phyloP scores from a whole-genome alignment of 2,113 vertebrate genomes.

The Lagopus muta region DNA sequence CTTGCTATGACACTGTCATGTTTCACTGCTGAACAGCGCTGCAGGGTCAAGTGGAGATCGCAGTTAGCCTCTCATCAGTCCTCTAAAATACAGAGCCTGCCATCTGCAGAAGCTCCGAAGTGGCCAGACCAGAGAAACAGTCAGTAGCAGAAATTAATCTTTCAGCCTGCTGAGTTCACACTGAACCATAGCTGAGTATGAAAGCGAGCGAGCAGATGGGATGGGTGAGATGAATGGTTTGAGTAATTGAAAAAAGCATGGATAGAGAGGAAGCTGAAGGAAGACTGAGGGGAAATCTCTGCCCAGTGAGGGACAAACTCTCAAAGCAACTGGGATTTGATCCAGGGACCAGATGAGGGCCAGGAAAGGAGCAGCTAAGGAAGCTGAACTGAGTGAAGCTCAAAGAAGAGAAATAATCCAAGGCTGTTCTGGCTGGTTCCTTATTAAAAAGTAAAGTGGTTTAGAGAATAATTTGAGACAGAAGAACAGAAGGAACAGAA shows the following conservation, averaged over 20 bases:
- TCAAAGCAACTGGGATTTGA: conserved; percentile 60
- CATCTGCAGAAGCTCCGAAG: conserved; percentile 33
- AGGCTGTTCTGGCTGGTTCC: not conserved
- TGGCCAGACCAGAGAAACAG: conserved; percentile 60
- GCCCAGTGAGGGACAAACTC: conserved; percentile 49
- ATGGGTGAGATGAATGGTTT: conserved; percentile 59
- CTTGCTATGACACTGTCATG: not conserved
- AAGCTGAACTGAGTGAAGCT: conserved; percentile 21
- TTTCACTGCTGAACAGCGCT: not conserved
- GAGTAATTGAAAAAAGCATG: conserved; percentile 63
- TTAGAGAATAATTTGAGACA: conserved; percentile 27
- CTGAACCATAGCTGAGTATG: conserved; percentile 48
- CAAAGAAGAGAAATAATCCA: conserved; percentile 28
- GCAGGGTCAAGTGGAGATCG: conserved; percentile 4
- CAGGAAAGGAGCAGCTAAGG: conserved; percentile 66
- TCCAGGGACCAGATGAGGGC: conserved; percentile 33
- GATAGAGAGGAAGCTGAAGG: conserved; percentile 48
- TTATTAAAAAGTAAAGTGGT: not conserved
- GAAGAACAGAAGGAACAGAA: conserved; percentile 3
- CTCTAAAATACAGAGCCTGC: conserved; percentile 21
- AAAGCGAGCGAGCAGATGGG: conserved; percentile 49
- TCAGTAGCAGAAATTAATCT: conserved; percentile 61
- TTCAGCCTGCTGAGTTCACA: conserved; percentile 65
- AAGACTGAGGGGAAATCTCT: conserved; percentile 60
- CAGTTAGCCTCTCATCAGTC: conserved; percentile 41